phyloP scores from a whole-genome alignment of 2,797 vertebrate genomes.

The Anas bernieri region DNA sequence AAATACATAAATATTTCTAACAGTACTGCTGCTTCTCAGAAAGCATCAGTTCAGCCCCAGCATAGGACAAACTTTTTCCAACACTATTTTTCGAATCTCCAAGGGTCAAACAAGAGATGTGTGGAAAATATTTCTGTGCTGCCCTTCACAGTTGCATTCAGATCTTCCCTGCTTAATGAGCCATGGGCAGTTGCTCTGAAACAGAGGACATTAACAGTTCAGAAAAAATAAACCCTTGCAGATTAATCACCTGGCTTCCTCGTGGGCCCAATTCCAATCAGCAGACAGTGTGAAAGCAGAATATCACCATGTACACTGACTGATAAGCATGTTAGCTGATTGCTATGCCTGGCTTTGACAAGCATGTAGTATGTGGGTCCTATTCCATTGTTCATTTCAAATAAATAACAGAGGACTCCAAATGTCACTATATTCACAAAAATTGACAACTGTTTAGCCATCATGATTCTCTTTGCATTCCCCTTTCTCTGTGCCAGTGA shows the following conservation, averaged over 20 bases:
- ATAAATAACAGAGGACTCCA: background rate
- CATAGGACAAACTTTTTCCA: background rate
- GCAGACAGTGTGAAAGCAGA: background rate
- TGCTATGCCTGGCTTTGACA: background rate
- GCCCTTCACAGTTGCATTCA: conserved; percentile 58
- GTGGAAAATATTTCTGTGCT: conserved; percentile 52
- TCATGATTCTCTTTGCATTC: background rate
- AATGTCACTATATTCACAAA: background rate
- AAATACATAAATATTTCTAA: background rate
- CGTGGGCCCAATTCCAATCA: conserved; percentile 5
- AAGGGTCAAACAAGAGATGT: conserved; percentile 33
- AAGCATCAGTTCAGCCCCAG: background rate
- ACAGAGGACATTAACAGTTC: conserved; percentile 51
- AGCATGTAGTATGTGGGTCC: background rate
- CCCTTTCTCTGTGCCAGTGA: background rate
- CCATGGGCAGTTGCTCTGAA: conserved; percentile 47
- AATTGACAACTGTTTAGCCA: background rate
- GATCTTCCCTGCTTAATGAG: conserved; percentile 52
- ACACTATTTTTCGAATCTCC: conserved; percentile 18
- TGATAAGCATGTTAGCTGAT: conserved; percentile 5
- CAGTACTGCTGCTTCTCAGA: background rate
- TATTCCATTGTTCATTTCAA: background rate
- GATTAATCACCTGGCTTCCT: conserved; percentile 61
- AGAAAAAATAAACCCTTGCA: conserved; percentile 33
- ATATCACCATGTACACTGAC: background rate